Base-by-base conservation (phyloP, 2,888 invertebrate species). In the Chrysolina haemoptera region DNA sequence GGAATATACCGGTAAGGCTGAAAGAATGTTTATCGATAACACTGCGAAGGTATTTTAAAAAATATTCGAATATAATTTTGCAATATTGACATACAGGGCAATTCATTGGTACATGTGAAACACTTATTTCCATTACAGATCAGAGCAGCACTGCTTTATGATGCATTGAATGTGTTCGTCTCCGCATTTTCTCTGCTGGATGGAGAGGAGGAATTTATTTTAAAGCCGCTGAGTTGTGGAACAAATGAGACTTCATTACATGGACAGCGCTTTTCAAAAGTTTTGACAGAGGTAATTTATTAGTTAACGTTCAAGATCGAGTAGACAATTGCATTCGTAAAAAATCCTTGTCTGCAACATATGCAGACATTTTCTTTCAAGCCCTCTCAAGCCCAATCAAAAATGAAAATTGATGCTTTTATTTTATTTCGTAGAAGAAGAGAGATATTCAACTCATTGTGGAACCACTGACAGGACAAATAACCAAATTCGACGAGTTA, bases 111-210 rank as follows among this genome's bases (percentile, higher is more conserved):
- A 59, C 6, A 4, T 55, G 12, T 68, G 48, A 46, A 55, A 40
- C n/a, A 16, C 16, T n/a, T 40, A 48, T 53, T 77, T 81, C 76
- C 70, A 46, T 86, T 89, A 1, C 89, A 94, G 92, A 91, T 92
- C 0, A 91, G 91, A 81, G 91, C 93, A 77, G 92, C 93, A 4
- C 86, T 94, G 40, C 89, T 94, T 71, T 93, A 93, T 83, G 94
- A 94, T 85, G 93, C 94, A 0, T 90, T 94, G 1, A 89, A 90
- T 81, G 87, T 93, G 75, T 93, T 94, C 83, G 91, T 92, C 10
- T 90, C 90, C 78, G 91, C 92, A 0, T 85, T 84, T 76, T 78
- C 83, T 12, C 81, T 85, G 72, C 74, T 86, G 79, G 84, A 85
- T 59, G 69, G 65, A 18, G 80, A 81, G 53, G 79, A 84, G 72